These are phyloP conservation scores for Chondrilla cf. caribensis DNA, from an alignment of 37 sponge, comb jelly and placozoan genomes.

Conservation along the genomic window DNA sequence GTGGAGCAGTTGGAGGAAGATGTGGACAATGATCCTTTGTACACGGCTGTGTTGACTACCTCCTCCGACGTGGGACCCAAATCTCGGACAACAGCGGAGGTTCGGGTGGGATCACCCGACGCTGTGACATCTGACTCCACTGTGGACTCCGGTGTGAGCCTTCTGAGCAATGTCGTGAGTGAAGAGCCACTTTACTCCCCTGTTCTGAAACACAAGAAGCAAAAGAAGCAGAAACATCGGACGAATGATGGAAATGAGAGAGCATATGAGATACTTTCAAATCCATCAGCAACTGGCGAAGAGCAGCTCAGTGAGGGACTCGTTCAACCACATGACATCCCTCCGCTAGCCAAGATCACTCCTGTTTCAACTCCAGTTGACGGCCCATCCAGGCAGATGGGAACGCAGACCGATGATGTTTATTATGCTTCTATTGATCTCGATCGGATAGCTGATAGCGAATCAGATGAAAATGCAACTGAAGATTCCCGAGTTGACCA, in stretches of 20 bases:
- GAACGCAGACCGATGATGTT: too few species aligned
- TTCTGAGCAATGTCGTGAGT: neutral
- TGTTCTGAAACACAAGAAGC: neutral
- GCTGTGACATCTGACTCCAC: too few species aligned
- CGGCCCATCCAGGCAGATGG: neutral
- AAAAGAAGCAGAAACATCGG: neutral
- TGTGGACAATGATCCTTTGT: too few species aligned
- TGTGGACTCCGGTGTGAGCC: neutral
- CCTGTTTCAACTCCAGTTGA: neutral
- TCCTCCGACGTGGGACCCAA: neutral
- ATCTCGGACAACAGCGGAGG: too few species aligned
- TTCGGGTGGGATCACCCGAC: neutral
- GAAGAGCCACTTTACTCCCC: slow-evolving; percentile 3
- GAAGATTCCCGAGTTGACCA: too few species aligned
- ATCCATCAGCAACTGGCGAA: neutral
- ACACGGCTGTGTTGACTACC: too few species aligned
- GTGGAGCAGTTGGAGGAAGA: too few species aligned
- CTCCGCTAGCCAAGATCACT: slow-evolving; percentile 1
- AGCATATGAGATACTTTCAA: neutral
- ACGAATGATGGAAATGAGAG: neutral
- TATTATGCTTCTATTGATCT: neutral
- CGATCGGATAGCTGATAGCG: neutral
- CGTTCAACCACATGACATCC: neutral
- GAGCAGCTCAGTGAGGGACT: too few species aligned
- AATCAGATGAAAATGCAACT: neutral